A percentile compares a stretch with the other conserved stretches of the same genome.
Conservation (phyloP, 2,797 vertebrate genomes). For the Alfaro cultratus region DNA sequence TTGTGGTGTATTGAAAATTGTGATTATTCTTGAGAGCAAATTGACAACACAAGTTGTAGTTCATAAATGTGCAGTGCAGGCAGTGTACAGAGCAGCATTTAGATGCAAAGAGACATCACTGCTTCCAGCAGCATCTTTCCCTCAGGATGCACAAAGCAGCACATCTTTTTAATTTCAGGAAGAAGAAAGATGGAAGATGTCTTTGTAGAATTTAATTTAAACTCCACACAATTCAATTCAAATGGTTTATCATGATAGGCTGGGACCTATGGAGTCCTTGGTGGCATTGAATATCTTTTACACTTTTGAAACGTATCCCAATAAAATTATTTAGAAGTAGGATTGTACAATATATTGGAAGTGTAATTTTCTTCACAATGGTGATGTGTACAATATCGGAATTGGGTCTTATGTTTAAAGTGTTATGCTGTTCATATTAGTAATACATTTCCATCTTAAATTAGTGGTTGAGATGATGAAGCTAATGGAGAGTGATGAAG, state of each 20-base stretch:
- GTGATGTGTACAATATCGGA: not conserved
- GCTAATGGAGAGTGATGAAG: not conserved
- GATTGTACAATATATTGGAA: not conserved
- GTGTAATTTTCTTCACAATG: not conserved
- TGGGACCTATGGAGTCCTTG: conserved; percentile 4
- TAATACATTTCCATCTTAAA: no score
- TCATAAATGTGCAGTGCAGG: conserved; percentile 53
- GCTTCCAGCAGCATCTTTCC: conserved; percentile 71
- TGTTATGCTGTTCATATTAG: not conserved
- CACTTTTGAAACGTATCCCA: not conserved
- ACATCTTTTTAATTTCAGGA: conserved; percentile 15
- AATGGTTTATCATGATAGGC: conserved; percentile 39
- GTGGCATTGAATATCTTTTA: conserved; percentile 3
- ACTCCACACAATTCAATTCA: conserved; percentile 2
- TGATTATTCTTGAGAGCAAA: conserved; percentile 56
- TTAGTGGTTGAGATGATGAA: not conserved
- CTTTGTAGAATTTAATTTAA: not conserved
- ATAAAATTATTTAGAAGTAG: not conserved
- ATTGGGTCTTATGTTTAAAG: not conserved
- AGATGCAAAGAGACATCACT: conserved; percentile 73
- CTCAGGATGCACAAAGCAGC: conserved; percentile 24
- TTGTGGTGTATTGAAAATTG: not conserved
- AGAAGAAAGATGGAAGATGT: not conserved
- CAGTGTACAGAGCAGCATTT: conserved; percentile 53
- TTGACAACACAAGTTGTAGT: conserved; percentile 42